Evolutionary conservation across 2,797 vertebrate genomes (phyloP), one percentile per base, ranked within the genome.

Genomic region (Sebastes trivittatus): DNA sequence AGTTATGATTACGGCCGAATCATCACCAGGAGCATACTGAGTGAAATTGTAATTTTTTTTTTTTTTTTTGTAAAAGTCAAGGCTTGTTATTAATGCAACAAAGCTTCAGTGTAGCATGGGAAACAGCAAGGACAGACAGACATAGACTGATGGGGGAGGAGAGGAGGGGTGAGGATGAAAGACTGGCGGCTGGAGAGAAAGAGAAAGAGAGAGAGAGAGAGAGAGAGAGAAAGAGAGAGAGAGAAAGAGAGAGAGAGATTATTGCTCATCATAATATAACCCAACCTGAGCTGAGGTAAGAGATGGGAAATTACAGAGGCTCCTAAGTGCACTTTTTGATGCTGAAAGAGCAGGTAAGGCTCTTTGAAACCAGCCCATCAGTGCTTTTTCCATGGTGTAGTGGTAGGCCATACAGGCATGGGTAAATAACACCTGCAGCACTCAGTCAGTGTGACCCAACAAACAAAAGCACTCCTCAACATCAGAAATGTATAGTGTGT

Each of bases 271-370:
- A 87, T 90, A 87, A 87, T 89, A 82, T 61, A 87, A 87, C 59
- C 34, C 85, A 77, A 58, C 77, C 73, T 58, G 78, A 75, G 80
- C 85, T 52, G 69, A 87, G 88, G 82, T 71, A 82, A 87, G 82
- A 67, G 71, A 80, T 75, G 68, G 88, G 84, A 91, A 92, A 93
- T 91, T 78, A 87, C 84, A 87, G 72, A 83, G 85, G 86, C 81
- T 85, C 76, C 86, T 89, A 87, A 93, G 91, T 92, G 92, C 91
- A 89, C 88, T 93, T 92, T 91, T 76, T 87, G 81, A 91, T 90
- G 85, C 89, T 90, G 88, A 89, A 89, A 93, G 90, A 88, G 87
- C 77, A 90, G 86, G 59, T 67, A 74, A 82, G 83, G 83, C 84
- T 88, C 89, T 90, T 93, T 94, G 91, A 92, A 94, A 92, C 77